Conservation (phyloP, 2,888 invertebrate genomes). For the Perdita meconis region DNA sequence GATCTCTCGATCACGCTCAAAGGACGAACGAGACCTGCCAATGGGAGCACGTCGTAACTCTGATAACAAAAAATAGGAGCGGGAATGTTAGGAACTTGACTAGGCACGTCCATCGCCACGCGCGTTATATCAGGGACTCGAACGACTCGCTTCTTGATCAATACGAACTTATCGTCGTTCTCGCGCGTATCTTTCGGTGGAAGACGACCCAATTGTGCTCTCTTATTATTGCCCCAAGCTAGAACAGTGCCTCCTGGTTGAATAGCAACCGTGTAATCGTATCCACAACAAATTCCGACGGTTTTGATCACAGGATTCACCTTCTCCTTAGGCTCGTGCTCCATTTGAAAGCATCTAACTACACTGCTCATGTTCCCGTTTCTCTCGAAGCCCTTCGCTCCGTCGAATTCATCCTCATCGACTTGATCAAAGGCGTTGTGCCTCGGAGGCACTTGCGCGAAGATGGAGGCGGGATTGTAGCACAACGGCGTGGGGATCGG, state of each 20-base stretch:
- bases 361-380: slow-evolving; percentile 56
- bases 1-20: slow-evolving; percentile 80
- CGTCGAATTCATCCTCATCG: slow-evolving; percentile 45
- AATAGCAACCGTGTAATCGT: slow-evolving; percentile 91
- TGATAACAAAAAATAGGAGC: slow-evolving; percentile 82
- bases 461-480: slow-evolving; percentile 82
- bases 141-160: slow-evolving; percentile 90
- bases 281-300: slow-evolving; percentile 88
- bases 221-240: slow-evolving; percentile 91
- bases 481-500: slow-evolving; percentile 86
- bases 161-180: slow-evolving; percentile 86
- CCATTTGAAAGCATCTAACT: slow-evolving; percentile 28
- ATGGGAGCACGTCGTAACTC: slow-evolving; percentile 78
- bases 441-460: slow-evolving; percentile 76
- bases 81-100: slow-evolving; percentile 83
- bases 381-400: slow-evolving; percentile 32
- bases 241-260: slow-evolving; percentile 87
- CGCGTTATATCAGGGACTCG: slow-evolving; percentile 86
- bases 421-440: slow-evolving; percentile 55
- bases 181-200: slow-evolving; percentile 86
- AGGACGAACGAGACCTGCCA: slow-evolving; percentile 77
- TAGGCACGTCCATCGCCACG: slow-evolving; percentile 81
- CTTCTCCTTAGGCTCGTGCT: slow-evolving; percentile 73
- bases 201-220: slow-evolving; percentile 87
- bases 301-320: slow-evolving; percentile 79